Percentiles rank a stretch among this genome's conserved stretches.
phyloP scores from a whole-genome alignment of 2,888 invertebrate genomes.

The Argynnis bischoffii region DNA sequence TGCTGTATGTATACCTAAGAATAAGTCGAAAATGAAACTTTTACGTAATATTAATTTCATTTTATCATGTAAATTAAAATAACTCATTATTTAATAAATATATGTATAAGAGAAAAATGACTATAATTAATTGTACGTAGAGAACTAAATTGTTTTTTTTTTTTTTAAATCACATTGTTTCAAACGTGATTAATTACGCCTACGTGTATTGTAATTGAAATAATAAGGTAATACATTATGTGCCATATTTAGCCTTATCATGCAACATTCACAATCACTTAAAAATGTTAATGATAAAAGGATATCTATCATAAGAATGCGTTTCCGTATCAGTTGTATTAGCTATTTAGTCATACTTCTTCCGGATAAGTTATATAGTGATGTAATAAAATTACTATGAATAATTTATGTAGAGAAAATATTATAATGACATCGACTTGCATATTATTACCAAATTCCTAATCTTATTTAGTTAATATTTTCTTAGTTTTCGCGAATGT shows the following conservation, averaged over 20 bases:
- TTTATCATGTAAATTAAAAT: too few species aligned
- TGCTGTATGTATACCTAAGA: neutral
- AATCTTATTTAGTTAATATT: too few species aligned
- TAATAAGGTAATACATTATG: neutral
- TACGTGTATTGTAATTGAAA: conserved; percentile 33
- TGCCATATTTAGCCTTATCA: conserved; percentile 25
- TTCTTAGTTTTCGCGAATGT: too few species aligned
- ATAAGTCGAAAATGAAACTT: neutral
- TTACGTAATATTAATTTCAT: neutral
- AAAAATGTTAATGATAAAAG: conserved; percentile 26
- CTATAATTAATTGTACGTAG: neutral
- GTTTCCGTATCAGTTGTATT: conserved; percentile 25
- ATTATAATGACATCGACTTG: too few species aligned
- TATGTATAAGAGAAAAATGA: neutral
- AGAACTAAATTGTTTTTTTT: neutral
- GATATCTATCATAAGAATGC: conserved; percentile 24
- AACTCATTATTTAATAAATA: too few species aligned
- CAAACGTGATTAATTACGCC: conserved; percentile 23
- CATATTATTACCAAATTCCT: too few species aligned
- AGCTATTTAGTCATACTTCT: conserved; percentile 21
- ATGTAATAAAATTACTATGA: neutral
- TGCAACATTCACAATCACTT: conserved; percentile 26
- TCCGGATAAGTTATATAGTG: conserved; percentile 21
- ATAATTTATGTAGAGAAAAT: too few species aligned
- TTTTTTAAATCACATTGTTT: conserved; percentile 1